Conservation (phyloP, 2,888 invertebrate species). For the Euzetes globulus region DNA sequence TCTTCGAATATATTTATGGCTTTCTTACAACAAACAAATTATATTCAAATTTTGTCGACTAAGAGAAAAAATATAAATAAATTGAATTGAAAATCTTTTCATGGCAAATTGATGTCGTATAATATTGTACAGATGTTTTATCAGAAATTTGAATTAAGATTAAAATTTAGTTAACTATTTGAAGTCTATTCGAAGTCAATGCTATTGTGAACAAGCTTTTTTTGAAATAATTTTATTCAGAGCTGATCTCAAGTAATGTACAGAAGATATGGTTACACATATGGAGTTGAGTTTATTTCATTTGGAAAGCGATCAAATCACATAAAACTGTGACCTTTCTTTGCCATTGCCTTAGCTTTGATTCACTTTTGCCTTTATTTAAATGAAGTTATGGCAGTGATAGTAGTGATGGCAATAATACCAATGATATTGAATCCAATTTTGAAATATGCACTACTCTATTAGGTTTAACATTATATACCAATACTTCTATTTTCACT, state of each 20-base stretch:
- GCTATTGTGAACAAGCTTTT: neutral
- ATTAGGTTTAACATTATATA: neutral
- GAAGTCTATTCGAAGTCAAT: neutral
- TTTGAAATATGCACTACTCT: constrained; percentile 17
- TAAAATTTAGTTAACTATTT: too few relatives aligned
- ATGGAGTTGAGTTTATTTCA: constrained; percentile 1
- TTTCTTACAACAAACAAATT: too few relatives aligned
- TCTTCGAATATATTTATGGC: too few relatives aligned
- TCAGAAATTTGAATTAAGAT: too few relatives aligned
- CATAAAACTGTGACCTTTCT: constrained; percentile 14
- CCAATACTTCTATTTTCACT: constrained; percentile 1
- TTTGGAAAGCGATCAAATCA: neutral
- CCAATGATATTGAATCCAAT: constrained; percentile 30
- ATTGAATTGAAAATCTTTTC: too few relatives aligned
- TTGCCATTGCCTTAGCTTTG: neutral
- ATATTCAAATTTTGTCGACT: too few relatives aligned
- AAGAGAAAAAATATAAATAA: too few relatives aligned
- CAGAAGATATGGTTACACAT: neutral
- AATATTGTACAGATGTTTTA: too few relatives aligned
- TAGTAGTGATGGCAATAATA: constrained; percentile 10
- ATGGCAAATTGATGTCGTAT: too few relatives aligned
- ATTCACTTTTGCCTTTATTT: constrained; percentile 28
- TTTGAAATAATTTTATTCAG: constrained; percentile 3
- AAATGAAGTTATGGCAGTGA: constrained; percentile 29
- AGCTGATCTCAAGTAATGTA: neutral